These are phyloP conservation scores for Sesia bembeciformis DNA, from an alignment of 2,888 invertebrate genomes.

Conservation along the genomic window DNA sequence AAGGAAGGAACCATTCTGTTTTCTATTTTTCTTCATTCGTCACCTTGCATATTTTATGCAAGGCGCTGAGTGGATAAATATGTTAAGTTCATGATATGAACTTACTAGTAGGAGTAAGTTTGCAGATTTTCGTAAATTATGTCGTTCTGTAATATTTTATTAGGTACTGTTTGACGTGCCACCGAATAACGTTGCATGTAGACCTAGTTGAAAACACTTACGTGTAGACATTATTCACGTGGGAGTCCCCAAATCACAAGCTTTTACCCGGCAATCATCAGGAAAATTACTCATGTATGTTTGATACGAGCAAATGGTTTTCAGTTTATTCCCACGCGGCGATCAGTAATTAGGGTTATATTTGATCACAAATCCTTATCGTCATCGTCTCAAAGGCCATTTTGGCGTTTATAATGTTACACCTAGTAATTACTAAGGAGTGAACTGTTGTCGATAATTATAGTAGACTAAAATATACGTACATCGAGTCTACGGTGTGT, in stretches of 20 bases:
- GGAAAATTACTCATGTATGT: conserved; percentile 57
- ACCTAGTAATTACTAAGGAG: conserved; percentile 52
- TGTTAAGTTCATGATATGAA: too few relatives aligned
- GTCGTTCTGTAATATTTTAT: too few relatives aligned
- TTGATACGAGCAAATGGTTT: conserved; percentile 58
- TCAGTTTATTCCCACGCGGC: conserved; percentile 56
- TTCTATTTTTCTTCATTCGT: too few relatives aligned
- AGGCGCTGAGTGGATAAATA: too few relatives aligned
- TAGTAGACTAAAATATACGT: conserved; percentile 28
- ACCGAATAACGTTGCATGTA: too few relatives aligned
- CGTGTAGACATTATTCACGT: conserved; percentile 27
- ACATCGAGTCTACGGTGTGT: conserved; percentile 13
- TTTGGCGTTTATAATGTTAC: conserved; percentile 11
- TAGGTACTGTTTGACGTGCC: too few relatives aligned
- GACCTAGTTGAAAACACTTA: too few relatives aligned
- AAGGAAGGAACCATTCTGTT: too few relatives aligned
- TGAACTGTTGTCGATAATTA: conserved; percentile 62
- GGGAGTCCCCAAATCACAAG: conserved; percentile 54
- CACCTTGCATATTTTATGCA: too few relatives aligned
- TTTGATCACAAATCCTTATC: conserved; percentile 17
- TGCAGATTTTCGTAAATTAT: too few relatives aligned
- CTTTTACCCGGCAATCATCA: conserved; percentile 50
- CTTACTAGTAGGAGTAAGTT: too few relatives aligned
- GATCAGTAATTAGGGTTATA: conserved; percentile 41
- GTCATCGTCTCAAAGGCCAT: conserved; percentile 10